Evolutionary conservation across 30 jellyfish, hydroid and myxozoan genomes (phyloP).

Genomic region (Phacellophora camtschatica): DNA sequence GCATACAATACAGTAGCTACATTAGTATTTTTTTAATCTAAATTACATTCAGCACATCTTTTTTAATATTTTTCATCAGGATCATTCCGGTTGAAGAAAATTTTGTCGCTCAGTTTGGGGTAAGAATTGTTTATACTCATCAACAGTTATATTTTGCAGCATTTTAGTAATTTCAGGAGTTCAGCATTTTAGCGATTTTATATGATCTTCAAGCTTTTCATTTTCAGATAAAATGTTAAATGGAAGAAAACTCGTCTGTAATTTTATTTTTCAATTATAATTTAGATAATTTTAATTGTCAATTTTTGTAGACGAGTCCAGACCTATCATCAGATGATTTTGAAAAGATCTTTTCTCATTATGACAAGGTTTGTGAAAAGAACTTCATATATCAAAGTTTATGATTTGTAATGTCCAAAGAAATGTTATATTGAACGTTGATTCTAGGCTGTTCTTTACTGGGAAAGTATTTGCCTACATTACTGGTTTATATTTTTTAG

Average conservation of each 20-base stretch:
- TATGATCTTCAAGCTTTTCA: background rate
- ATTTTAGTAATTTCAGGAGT: background rate
- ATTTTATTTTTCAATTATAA: background rate
- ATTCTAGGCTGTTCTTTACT: no score
- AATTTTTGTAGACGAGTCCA: background rate
- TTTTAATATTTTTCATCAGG: constrained; percentile 27
- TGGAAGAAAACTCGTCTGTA: background rate
- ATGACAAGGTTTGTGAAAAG: constrained; percentile 85
- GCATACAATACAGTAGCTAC: no score
- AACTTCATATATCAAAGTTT: no score
- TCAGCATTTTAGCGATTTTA: background rate
- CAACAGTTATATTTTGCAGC: background rate
- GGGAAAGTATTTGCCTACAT: no score
- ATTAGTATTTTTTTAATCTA: background rate
- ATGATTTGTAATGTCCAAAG: no score
- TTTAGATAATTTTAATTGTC: background rate
- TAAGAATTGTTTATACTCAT: no score
- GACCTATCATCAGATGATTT: constrained; percentile 74
- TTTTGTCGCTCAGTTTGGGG: constrained; percentile 71
- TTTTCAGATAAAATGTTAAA: background rate
- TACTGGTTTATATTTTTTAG: no score
- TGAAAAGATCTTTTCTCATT: constrained; percentile 67
- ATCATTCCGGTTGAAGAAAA: constrained; percentile 91
- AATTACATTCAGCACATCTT: background rate
- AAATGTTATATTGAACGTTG: no score